Evolutionary conservation across 2,797 vertebrate genomes (phyloP).

Genomic region (Adelosebastes latens): DNA sequence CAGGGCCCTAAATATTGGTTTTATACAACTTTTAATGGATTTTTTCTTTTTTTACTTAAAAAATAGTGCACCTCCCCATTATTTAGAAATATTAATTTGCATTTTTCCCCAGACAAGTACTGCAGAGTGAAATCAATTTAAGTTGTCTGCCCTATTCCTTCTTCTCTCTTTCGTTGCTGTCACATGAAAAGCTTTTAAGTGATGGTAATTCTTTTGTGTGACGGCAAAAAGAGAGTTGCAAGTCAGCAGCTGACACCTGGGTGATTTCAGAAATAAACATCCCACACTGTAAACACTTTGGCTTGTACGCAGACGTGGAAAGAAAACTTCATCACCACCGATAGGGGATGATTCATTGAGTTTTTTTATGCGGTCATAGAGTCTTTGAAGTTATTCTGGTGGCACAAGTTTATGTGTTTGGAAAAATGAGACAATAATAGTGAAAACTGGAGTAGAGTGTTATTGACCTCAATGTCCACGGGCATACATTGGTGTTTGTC

Average conservation of each 20-base stretch:
- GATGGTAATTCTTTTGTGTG: background rate
- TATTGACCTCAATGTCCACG: background rate
- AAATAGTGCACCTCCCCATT: background rate
- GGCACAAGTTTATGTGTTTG: background rate
- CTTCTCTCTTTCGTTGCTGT: background rate
- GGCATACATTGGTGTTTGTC: background rate
- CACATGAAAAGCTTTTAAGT: background rate
- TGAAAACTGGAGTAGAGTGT: no score
- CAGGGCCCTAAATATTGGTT: background rate
- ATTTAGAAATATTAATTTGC: background rate
- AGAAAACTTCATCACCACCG: background rate
- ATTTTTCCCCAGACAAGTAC: background rate
- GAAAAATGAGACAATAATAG: background rate
- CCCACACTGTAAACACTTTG: constrained; percentile 13
- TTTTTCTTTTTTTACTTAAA: background rate
- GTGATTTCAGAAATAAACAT: constrained; percentile 8
- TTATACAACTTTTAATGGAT: background rate
- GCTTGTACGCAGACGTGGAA: background rate
- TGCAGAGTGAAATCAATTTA: background rate
- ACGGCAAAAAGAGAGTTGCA: background rate
- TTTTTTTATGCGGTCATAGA: background rate
- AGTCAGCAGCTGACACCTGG: constrained; percentile 25
- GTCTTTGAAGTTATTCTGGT: background rate
- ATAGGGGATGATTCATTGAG: background rate
- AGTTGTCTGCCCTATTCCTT: background rate